phyloP scores from a whole-genome alignment of 1,140 invertebrate genomes.

The Hyphantria cunea region DNA sequence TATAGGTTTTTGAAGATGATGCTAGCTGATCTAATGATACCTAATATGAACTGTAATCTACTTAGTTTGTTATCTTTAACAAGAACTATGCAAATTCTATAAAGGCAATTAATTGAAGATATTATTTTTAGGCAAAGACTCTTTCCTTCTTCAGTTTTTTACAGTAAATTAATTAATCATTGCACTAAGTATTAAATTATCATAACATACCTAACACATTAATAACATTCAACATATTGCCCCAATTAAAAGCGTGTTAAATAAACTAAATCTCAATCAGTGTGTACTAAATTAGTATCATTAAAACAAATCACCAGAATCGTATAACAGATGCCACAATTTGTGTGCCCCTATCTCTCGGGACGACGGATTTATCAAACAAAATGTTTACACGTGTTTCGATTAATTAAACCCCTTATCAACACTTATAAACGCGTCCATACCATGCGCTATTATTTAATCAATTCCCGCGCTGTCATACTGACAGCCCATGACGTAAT shows the following conservation, averaged over 20 bases:
- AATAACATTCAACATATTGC: conserved; percentile 45
- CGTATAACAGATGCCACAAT: conserved; percentile 50
- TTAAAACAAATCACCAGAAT: conserved; percentile 67
- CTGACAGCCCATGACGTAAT: conserved; percentile 47
- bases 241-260: conserved; percentile 54
- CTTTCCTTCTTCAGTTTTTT: no score
- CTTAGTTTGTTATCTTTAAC: no score
- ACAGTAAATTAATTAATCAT: not conserved
- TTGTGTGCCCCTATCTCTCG: conserved; percentile 23
- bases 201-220: conserved; percentile 15
- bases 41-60: no score
- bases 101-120: no score
- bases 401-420: conserved; percentile 75
- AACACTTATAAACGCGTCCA: conserved; percentile 50
- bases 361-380: conserved; percentile 64
- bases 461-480: conserved; percentile 58
- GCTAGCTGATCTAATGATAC: no score
- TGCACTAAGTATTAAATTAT: conserved; percentile 9
- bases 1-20: no score
- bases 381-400: conserved; percentile 75
- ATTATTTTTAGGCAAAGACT: no score
- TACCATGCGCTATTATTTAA: conserved; percentile 47
- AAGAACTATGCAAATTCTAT: no score
- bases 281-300: conserved; percentile 64
- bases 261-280: conserved; percentile 53